phyloP scores from a whole-genome alignment of 2,113 vertebrate species.

The Calidris pygmaea region DNA sequence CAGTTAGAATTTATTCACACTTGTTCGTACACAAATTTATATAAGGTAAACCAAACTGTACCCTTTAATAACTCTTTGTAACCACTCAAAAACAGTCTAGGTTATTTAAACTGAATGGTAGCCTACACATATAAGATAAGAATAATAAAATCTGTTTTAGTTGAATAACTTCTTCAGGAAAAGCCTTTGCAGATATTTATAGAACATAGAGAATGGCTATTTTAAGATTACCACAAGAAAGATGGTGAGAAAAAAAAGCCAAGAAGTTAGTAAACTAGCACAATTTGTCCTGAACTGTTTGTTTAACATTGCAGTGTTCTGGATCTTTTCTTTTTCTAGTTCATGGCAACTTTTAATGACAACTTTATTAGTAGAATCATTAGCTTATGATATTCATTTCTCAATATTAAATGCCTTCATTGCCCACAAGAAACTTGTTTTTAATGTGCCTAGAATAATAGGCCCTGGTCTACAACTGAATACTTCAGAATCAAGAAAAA shows the following conservation, averaged over 20 bases:
- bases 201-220: not conserved
- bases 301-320: not conserved
- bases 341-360: not conserved
- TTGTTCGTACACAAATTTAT: not conserved
- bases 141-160: not conserved
- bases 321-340: not conserved
- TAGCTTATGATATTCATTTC: not conserved
- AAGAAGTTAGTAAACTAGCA: not conserved
- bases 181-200: not conserved
- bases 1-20: not conserved
- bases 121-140: not conserved
- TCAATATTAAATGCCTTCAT: not conserved
- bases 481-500: not conserved
- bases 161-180: not conserved
- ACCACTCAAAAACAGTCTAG: not conserved
- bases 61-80: not conserved
- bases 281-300: not conserved
- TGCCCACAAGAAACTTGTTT: not conserved
- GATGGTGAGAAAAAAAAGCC: accelerated
- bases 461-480: not conserved
- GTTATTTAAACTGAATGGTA: not conserved
- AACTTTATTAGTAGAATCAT: not conserved
- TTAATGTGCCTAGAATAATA: not conserved
- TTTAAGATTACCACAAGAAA: not conserved
- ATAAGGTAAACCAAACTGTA: not conserved